phyloP scores from a whole-genome alignment of 2,888 invertebrate genomes.

The Temnothorax unifasciatus region DNA sequence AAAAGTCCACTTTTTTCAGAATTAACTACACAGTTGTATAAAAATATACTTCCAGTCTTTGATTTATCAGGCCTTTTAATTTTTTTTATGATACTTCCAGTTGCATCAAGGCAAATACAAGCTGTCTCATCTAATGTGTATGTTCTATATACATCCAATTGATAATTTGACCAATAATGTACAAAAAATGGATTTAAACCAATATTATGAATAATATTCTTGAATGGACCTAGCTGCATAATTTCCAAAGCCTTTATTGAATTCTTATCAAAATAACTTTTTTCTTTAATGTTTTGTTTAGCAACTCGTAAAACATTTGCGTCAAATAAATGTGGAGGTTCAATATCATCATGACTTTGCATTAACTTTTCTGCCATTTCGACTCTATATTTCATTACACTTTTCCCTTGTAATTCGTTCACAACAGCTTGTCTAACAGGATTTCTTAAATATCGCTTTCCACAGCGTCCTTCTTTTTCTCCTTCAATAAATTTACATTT shows the following conservation, averaged over 20 bases:
- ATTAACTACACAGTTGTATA: conserved; percentile 16
- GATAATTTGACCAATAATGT: conserved; percentile 14
- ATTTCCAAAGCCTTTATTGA: conserved; percentile 2
- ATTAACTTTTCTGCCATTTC: too few relatives aligned
- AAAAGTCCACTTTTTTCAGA: conserved; percentile 12
- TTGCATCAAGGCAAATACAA: conserved; percentile 23
- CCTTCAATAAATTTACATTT: neutral
- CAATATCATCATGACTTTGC: too few relatives aligned
- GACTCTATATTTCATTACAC: too few relatives aligned
- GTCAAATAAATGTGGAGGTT: too few relatives aligned
- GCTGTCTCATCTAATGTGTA: neutral
- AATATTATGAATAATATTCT: neutral
- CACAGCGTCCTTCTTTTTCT: neutral
- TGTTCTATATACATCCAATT: conserved; percentile 18
- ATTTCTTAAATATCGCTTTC: conserved; percentile 5
- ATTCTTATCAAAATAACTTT: neutral
- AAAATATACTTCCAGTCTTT: conserved; percentile 4
- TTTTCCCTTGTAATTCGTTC: neutral
- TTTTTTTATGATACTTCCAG: conserved; percentile 14
- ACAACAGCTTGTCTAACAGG: conserved; percentile 5
- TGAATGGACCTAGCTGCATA: neutral
- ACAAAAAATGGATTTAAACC: conserved; percentile 28
- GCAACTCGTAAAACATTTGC: too few relatives aligned
- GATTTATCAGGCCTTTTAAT: neutral
- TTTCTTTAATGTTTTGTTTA: too few relatives aligned